These are phyloP conservation scores for Phycodurus eques DNA, from an alignment of 2,113 vertebrate species.

Conservation along the genomic window DNA sequence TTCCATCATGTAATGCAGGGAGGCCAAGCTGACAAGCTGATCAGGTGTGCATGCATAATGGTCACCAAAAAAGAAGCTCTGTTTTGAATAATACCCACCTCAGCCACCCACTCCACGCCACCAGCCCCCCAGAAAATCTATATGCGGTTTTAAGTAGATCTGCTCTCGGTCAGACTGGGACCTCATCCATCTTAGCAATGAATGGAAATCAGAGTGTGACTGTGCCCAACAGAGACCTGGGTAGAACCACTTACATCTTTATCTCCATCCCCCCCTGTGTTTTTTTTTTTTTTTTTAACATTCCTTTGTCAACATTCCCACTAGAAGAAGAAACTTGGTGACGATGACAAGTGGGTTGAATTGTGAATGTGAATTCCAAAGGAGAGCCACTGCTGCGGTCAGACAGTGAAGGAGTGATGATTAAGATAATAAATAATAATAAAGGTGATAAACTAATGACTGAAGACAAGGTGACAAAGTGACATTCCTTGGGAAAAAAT, in stretches of 20 bases:
- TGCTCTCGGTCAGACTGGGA: slow-evolving; percentile 88
- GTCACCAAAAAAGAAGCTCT: slow-evolving; percentile 92
- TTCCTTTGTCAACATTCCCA: background rate
- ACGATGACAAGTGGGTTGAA: background rate
- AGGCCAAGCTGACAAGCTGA: slow-evolving; percentile 87
- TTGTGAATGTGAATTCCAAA: background rate
- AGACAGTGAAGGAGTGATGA: background rate
- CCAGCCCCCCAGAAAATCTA: background rate
- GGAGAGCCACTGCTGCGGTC: background rate
- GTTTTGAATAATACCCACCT: slow-evolving; percentile 93
- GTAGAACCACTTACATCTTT: slow-evolving; percentile 81
- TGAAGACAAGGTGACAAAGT: no score
- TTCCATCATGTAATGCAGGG: slow-evolving; percentile 88
- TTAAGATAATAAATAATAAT: no score
- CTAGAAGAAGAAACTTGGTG: background rate
- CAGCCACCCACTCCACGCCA: background rate
- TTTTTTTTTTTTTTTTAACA: slow-evolving; percentile 48
- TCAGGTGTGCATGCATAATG: slow-evolving; percentile 98
- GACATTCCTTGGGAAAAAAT: no score
- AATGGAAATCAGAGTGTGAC: slow-evolving; percentile 90
- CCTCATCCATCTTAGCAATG: slow-evolving; percentile 97
- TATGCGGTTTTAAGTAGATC: slow-evolving; percentile 61
- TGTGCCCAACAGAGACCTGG: slow-evolving; percentile 84
- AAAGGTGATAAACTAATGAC: no score
- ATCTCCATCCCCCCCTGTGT: slow-evolving; percentile 36